Percentiles rank a stretch among this genome's conserved stretches.
Evolutionary conservation across 2,113 vertebrate genomes (phyloP).

Genomic region (Tenrec ecaudatus): DNA sequence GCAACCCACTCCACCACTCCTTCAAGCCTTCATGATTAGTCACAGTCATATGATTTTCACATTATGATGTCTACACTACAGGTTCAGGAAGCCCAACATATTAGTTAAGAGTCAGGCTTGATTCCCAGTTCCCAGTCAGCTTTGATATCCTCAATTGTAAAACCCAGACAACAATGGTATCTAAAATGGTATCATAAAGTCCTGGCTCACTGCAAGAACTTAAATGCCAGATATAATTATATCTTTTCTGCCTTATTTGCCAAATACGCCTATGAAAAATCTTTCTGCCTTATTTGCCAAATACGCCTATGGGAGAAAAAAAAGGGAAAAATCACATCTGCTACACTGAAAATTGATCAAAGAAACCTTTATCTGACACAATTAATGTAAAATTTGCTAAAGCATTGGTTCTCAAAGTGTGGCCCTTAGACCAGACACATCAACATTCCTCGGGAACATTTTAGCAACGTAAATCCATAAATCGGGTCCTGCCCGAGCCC

Average conservation of each 20-base stretch:
- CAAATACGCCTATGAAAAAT: background rate
- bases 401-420: background rate
- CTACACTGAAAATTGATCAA: background rate
- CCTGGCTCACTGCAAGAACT: background rate
- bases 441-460: background rate
- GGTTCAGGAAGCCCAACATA: background rate
- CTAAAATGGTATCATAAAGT: background rate
- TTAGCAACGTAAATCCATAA: background rate
- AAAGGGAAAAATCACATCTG: background rate
- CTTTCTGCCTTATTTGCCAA: background rate
- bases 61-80: background rate
- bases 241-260: background rate
- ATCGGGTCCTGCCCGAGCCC: fast-evolving
- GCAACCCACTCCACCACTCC: no score
- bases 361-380: background rate
- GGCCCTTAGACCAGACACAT: background rate
- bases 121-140: background rate
- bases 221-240: background rate
- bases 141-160: background rate
- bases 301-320: no score
- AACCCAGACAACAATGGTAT: background rate
- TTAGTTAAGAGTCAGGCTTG: background rate
- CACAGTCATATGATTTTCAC: background rate
- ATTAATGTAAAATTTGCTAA: background rate
- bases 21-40: background rate